Evolutionary conservation across 2,888 invertebrate genomes (phyloP).

Genomic region (Eurois occulta): DNA sequence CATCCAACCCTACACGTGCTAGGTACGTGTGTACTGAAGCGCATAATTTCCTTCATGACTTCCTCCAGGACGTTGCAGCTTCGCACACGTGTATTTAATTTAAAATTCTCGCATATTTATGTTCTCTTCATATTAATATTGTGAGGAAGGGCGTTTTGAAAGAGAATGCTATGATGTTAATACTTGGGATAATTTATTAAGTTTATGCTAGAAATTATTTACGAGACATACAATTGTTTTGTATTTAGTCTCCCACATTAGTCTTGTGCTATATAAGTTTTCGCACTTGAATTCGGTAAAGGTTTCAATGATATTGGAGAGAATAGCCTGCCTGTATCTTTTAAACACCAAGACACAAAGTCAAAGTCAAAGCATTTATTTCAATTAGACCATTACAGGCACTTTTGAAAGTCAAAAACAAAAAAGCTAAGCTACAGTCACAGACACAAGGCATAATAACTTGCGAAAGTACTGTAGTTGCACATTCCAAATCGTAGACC

Average conservation of each 20-base stretch:
- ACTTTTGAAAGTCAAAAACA: too few species aligned
- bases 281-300: too few species aligned
- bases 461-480: too few species aligned
- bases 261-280: too few species aligned
- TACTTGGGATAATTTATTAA: not conserved
- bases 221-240: not conserved
- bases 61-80: constrained; percentile 45
- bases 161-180: constrained; percentile 11
- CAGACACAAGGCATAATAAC: too few species aligned
- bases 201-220: not conserved
- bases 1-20: constrained; percentile 6
- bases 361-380: too few species aligned
- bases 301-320: not conserved
- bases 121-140: constrained; percentile 17
- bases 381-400: too few species aligned
- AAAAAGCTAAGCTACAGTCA: too few species aligned
- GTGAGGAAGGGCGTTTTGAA: not conserved
- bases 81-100: constrained; percentile 46
- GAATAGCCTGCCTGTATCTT: not conserved
- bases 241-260: not conserved
- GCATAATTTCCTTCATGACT: constrained; percentile 65
- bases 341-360: not conserved
- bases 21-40: constrained; percentile 25
- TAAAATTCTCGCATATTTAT: constrained; percentile 42
- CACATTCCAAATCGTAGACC: too few species aligned